phyloP scores from a whole-genome alignment of 2,888 invertebrate genomes.

The Thera britannica region DNA sequence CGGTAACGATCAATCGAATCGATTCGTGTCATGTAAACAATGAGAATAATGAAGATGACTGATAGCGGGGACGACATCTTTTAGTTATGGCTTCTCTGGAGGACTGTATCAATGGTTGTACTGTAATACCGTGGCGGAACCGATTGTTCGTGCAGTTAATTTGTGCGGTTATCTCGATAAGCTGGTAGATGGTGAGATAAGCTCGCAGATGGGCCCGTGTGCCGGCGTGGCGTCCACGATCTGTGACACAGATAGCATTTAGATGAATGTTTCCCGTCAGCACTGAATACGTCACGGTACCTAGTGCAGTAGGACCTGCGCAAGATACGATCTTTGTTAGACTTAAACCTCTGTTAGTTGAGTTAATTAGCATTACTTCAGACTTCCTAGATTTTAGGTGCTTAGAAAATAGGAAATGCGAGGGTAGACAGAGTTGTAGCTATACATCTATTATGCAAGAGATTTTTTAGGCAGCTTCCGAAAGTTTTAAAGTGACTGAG shows the following conservation, averaged over 20 bases:
- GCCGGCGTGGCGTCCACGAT: conserved; percentile 61
- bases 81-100: neutral
- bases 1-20: conserved; percentile 57
- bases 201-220: conserved; percentile 56
- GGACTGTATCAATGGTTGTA: conserved; percentile 40
- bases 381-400: neutral
- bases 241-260: conserved; percentile 68
- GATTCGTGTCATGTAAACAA: conserved; percentile 61
- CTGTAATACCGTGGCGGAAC: conserved; percentile 52
- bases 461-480: too few relatives aligned
- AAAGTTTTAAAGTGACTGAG: too few relatives aligned
- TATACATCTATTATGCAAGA: too few relatives aligned
- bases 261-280: conserved; percentile 62
- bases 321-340: conserved; percentile 28
- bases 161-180: conserved; percentile 61
- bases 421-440: too few relatives aligned
- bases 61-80: conserved; percentile 51
- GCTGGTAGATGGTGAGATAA: conserved; percentile 59
- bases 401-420: too few relatives aligned
- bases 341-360: conserved; percentile 12
- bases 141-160: conserved; percentile 51
- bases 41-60: conserved; percentile 55
- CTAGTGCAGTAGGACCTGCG: conserved; percentile 30
- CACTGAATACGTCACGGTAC: conserved; percentile 52
- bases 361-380: conserved; percentile 17